Evolutionary conservation across 2,888 invertebrate species (phyloP).

Genomic region (Lysandra coridon): DNA sequence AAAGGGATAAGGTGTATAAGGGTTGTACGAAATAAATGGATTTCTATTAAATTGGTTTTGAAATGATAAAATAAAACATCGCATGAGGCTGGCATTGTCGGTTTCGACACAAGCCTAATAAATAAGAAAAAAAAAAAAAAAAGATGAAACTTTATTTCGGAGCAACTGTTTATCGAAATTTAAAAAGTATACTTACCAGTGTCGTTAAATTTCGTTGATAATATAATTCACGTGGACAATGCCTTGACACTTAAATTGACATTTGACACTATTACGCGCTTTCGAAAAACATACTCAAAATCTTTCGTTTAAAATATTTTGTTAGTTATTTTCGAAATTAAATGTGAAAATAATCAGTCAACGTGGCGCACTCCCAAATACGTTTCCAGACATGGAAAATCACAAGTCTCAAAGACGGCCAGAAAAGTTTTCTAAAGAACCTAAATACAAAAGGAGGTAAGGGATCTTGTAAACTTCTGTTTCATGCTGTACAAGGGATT

Average conservation of each 20-base stretch:
- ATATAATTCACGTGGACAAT: no score
- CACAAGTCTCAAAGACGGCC: slow-evolving; percentile 67
- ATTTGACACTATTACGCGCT: background rate
- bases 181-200: no score
- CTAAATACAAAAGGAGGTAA: slow-evolving; percentile 68
- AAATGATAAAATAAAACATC: no score
- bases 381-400: slow-evolving; percentile 72
- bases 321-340: slow-evolving; percentile 30
- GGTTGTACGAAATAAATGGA: background rate
- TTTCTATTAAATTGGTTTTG: background rate
- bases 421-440: slow-evolving; percentile 63
- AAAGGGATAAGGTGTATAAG: background rate
- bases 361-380: slow-evolving; percentile 64
- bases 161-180: no score
- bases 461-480: slow-evolving; percentile 36
- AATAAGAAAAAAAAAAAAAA: no score
- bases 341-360: slow-evolving; percentile 48
- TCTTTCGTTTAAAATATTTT: background rate
- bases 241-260: background rate
- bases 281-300: background rate
- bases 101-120: no score
- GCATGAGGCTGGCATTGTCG: no score
- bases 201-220: no score
- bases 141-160: no score
- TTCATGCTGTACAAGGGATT: background rate